These are phyloP conservation scores for Ferdinandea cuprea DNA, from an alignment of 2,888 invertebrate genomes.

Conservation along the genomic window DNA sequence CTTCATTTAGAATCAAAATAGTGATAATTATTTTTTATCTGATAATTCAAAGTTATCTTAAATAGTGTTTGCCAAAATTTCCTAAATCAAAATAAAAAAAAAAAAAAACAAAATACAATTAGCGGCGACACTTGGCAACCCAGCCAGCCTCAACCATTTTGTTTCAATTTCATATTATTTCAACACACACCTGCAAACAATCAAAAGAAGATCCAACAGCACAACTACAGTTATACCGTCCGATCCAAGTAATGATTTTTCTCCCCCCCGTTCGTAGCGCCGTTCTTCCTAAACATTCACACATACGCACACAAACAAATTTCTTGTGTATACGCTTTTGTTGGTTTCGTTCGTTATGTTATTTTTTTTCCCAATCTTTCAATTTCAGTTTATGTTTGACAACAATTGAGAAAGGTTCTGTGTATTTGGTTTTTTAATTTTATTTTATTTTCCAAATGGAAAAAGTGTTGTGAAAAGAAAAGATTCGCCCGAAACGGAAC, in stretches of 20 bases:
- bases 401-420: conserved; percentile 70
- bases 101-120: no score
- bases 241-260: neutral
- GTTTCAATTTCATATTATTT: conserved; percentile 14
- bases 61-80: no score
- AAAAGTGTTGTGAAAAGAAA: conserved; percentile 63
- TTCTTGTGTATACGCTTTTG: neutral
- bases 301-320: neutral
- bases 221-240: conserved; percentile 29
- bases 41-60: no score
- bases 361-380: conserved; percentile 8
- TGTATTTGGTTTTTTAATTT: conserved; percentile 69
- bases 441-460: conserved; percentile 62
- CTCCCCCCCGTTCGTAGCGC: neutral
- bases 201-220: neutral
- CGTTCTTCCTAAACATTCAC: neutral
- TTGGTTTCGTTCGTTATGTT: conserved; percentile 10
- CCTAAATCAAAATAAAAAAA: no score
- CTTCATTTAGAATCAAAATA: no score
- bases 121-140: neutral
- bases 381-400: conserved; percentile 69
- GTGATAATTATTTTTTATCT: no score
- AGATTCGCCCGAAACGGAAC: conserved; percentile 34
- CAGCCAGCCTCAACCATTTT: conserved; percentile 4
- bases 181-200: conserved; percentile 10